phyloP scores from a whole-genome alignment of 2,797 vertebrate species.

The Crenuchus spilurus region DNA sequence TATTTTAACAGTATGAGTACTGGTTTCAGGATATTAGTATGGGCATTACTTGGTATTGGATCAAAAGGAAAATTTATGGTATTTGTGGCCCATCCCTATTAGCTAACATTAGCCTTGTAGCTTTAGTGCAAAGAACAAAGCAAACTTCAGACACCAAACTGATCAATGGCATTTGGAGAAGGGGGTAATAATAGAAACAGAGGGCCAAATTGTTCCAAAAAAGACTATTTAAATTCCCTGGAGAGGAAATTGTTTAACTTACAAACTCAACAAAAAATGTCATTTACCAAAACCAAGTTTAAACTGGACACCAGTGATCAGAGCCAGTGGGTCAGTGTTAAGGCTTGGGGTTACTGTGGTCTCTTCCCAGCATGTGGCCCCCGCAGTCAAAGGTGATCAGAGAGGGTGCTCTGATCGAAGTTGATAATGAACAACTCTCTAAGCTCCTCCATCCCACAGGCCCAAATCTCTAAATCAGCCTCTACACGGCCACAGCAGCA shows the following conservation, averaged over 20 bases:
- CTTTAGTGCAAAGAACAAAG: neutral
- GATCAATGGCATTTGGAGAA: too few species aligned
- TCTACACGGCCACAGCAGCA: conserved; percentile 74
- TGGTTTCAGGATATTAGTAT: too few species aligned
- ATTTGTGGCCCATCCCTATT: neutral
- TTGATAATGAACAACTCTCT: conserved; percentile 83
- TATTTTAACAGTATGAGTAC: too few species aligned
- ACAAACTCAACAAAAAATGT: too few species aligned
- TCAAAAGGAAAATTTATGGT: too few species aligned
- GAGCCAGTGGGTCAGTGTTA: neutral
- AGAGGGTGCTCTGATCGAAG: conserved; percentile 77
- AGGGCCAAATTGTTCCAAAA: too few species aligned
- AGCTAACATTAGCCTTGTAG: neutral
- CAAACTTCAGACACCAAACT: neutral
- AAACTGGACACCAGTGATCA: neutral
- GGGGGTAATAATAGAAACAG: too few species aligned
- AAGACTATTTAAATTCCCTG: too few species aligned
- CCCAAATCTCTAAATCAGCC: conserved; percentile 73
- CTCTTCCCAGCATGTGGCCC: conserved; percentile 68
- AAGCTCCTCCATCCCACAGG: conserved; percentile 80
- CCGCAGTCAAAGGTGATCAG: conserved; percentile 77
- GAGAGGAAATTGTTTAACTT: too few species aligned
- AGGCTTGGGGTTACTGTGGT: conserved; percentile 55
- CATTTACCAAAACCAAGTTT: too few species aligned
- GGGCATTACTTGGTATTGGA: too few species aligned